Evolutionary conservation across 2,888 invertebrate species (phyloP).

Genomic region (Diaphora mendica): DNA sequence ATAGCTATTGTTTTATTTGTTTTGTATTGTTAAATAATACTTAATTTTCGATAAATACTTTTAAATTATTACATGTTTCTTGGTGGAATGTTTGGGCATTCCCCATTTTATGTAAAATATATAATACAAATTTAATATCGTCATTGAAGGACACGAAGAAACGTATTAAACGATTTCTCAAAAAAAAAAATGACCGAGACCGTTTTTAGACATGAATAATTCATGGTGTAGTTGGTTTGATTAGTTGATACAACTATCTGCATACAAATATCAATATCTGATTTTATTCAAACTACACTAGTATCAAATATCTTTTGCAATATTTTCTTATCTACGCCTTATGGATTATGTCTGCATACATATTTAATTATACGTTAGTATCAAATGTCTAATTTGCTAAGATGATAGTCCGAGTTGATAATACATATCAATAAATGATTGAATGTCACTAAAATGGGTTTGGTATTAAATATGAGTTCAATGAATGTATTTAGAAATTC

Average conservation of each 20-base stretch:
- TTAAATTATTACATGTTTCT: too few relatives aligned
- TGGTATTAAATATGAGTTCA: neutral
- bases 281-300: neutral
- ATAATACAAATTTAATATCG: neutral
- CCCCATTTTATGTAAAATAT: neutral
- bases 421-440: constrained; percentile 2
- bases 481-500: neutral
- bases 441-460: neutral
- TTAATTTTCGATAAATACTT: too few relatives aligned
- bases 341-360: neutral
- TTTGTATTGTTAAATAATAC: too few relatives aligned
- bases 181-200: too few relatives aligned
- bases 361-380: neutral
- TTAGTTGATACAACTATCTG: neutral
- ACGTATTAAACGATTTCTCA: too few relatives aligned
- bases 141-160: neutral
- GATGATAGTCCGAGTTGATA: constrained; percentile 9
- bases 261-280: neutral
- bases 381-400: constrained; percentile 7
- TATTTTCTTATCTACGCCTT: neutral
- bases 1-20: too few relatives aligned
- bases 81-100: neutral
- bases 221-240: constrained; percentile 1
- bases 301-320: neutral
- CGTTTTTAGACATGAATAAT: neutral